Percentiles rank a stretch among this genome's conserved stretches.
phyloP scores from a whole-genome alignment of 2,113 vertebrate species.

The Progne subis region DNA sequence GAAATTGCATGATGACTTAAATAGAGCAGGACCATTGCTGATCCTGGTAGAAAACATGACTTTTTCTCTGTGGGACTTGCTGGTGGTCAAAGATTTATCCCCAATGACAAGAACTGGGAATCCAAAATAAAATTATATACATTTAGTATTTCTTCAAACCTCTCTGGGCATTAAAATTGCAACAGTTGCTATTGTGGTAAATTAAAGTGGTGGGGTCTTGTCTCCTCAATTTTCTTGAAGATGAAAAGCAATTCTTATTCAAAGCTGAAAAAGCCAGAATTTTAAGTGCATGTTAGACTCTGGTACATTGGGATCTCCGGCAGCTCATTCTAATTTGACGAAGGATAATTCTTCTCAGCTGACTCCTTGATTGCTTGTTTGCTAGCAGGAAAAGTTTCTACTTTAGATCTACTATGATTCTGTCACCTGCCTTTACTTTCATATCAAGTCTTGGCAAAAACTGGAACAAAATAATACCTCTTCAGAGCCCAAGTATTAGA shows the following conservation, averaged over 20 bases:
- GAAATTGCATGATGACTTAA: background rate
- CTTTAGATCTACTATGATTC: background rate
- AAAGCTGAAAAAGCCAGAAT: background rate
- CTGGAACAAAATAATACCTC: background rate
- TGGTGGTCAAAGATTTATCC: background rate
- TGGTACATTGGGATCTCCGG: background rate
- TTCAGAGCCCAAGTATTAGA: background rate
- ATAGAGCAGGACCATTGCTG: background rate
- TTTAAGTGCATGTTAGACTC: background rate
- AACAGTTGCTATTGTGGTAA: background rate
- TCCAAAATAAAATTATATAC: background rate
- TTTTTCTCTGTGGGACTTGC: background rate
- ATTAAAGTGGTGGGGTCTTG: background rate
- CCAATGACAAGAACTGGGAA: background rate
- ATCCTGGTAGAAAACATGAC: background rate
- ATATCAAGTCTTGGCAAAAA: background rate
- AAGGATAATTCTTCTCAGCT: background rate
- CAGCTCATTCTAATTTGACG: background rate
- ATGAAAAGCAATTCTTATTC: background rate
- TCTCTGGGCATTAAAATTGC: background rate
- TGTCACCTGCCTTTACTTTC: background rate
- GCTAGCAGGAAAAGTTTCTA: background rate
- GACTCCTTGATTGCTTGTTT: background rate
- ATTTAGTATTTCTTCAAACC: background rate
- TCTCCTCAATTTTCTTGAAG: background rate